Evolutionary conservation across 2,113 vertebrate species (phyloP), one percentile per base, ranked within the genome.

Genomic region (Meles meles): DNA sequence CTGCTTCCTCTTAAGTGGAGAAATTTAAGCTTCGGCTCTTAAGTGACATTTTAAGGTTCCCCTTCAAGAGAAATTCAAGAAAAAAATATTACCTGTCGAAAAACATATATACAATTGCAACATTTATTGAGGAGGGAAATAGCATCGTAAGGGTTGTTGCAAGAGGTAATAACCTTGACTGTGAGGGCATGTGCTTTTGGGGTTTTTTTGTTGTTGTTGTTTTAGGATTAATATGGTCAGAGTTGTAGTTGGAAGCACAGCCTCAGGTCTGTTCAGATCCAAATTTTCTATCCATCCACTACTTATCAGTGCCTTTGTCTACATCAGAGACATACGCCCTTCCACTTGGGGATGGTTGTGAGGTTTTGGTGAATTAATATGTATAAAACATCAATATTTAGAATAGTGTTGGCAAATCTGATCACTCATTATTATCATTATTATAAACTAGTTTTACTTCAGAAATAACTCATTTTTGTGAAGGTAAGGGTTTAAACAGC

Each of bases 181-280:
- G 3, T 31, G 6, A 31, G 7, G 1, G 13, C 0, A 2, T 14
- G 1, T 0, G 2, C 34, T 85, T 74, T 25, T 9, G 15, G 42
- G 42, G 42, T 4, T 42, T 52, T 52, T 52, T 7, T 82, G 86
- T 47, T n/a, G 8, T 90, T n/a, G n/a, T 47, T 39, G 5, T 47
- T 87, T 86, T 44, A 61, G 18, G 39, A 37, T 71, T 76, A 63
- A 55, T 1, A 47, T 6, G 27, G 18, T 3, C 20, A 47, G n/a
- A 6, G 10, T 37, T 14, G 3, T 18, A 15, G 21, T 39, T 39
- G 34, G 61, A 10, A 63, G 27, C 49, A 17, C 11, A 71, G 39
- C 72, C 34, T 39, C 29, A n/a, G 67, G 59, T 39, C 65, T 52
- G n/a, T 31, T 0, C 7, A 13, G 9, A 57, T 47, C n/a, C 42